Percentiles rank a stretch among this genome's conserved stretches.
Evolutionary conservation across 1,140 invertebrate genomes (phyloP).

Genomic region (Heliconius hewitsoni): DNA sequence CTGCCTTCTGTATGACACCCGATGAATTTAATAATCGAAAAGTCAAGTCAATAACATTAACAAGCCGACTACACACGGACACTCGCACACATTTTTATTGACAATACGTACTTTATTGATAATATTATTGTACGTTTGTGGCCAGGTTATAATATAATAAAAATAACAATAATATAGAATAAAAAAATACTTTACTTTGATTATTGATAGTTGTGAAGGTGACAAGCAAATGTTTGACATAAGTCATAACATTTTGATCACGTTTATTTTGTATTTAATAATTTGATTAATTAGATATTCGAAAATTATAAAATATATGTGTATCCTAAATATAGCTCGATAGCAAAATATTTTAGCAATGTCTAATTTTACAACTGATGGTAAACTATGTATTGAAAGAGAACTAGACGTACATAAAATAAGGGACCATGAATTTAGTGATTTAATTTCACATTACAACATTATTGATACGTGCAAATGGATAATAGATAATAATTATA

Average conservation of each 20-base stretch:
- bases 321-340: too few relatives aligned
- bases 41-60: too few relatives aligned
- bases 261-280: not conserved
- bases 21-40: too few relatives aligned
- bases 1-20: too few relatives aligned
- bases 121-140: too few relatives aligned
- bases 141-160: not conserved
- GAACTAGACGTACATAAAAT: constrained; percentile 46
- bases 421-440: constrained; percentile 41
- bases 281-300: too few relatives aligned
- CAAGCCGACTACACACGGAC: too few relatives aligned
- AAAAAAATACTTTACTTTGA: not conserved
- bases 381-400: constrained; percentile 68
- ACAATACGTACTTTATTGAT: too few relatives aligned
- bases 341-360: constrained; percentile 41
- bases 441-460: constrained; percentile 55
- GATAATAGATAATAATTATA: constrained; percentile 85
- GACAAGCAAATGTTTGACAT: not conserved
- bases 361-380: constrained; percentile 70
- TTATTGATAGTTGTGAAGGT: not conserved
- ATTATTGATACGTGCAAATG: constrained; percentile 80
- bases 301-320: not conserved
- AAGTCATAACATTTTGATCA: not conserved
- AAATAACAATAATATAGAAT: not conserved
- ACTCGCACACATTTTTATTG: too few relatives aligned